Percentiles rank a stretch among this genome's conserved stretches.
These are phyloP conservation scores for Huso huso DNA, from an alignment of 2,797 vertebrate genomes.

Conservation along the genomic window DNA sequence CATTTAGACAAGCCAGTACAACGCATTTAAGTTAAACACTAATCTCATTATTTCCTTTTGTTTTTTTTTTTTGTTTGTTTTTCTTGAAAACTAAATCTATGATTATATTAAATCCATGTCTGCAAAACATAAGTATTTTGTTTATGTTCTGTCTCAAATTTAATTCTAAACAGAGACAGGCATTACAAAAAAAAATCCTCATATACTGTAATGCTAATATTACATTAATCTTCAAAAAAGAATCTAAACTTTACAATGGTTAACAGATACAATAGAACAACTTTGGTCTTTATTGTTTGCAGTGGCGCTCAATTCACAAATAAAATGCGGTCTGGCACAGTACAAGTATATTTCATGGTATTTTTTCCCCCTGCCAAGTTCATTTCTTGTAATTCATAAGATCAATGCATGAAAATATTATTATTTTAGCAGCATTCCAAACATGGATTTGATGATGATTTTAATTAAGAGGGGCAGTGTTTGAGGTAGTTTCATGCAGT, in stretches of 20 bases:
- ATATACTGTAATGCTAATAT: background rate
- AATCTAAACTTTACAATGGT: background rate
- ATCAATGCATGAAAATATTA: too few species aligned
- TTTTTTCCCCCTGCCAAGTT: slow-evolving; percentile 7
- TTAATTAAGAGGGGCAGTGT: too few species aligned
- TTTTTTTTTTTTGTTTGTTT: too few species aligned
- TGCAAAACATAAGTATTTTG: background rate
- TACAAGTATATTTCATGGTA: slow-evolving; percentile 19
- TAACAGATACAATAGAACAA: background rate
- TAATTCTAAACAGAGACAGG: slow-evolving; percentile 1
- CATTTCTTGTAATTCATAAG: background rate
- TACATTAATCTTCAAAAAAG: background rate
- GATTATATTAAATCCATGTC: background rate
- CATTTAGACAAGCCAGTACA: slow-evolving; percentile 10
- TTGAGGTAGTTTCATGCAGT: too few species aligned
- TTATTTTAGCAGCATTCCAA: too few species aligned
- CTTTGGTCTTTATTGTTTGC: background rate
- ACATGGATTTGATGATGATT: too few species aligned
- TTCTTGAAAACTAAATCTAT: background rate
- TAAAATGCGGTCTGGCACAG: slow-evolving; percentile 11
- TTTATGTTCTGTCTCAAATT: background rate
- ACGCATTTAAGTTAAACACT: slow-evolving; percentile 4
- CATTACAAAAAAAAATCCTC: background rate
- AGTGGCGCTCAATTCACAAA: slow-evolving; percentile 5
- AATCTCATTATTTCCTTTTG: background rate